Base-by-base conservation (phyloP, 2,113 vertebrate genomes). In the Sceloporus tristichus region DNA sequence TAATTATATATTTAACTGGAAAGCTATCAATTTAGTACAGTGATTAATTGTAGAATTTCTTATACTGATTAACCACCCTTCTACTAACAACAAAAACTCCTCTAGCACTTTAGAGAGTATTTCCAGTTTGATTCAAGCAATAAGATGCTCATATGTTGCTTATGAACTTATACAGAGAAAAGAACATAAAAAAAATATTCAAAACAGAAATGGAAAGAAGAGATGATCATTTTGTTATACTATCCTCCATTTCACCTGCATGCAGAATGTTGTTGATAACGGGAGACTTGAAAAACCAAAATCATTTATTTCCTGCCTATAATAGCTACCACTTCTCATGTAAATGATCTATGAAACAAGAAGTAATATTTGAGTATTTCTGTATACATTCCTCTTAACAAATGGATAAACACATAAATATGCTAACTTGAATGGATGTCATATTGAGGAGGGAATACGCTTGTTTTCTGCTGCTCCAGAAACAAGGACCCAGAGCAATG, bases 241-340 rank as follows among this genome's bases (percentile, higher is more conserved):
- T 48, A 85, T 62, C 78, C 85, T 56, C 73, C 66, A 87, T 88
- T 88, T 83, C 34, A 53, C 71, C 62, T 85, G 7, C 16, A 79
- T 66, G 88, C 85, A 85, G 14, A 10, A 84, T 2, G 9, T 23
- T 56, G n/a, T 29, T 18, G 9, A 34, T 25, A 53, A n/a, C 1
- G 5, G 5, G 21, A 76, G 19, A 5, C 4, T 27, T 76, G n/a
- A 6, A 38, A 65, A 65, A 38, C 34, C 7, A 85, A 42, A 38
- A 38, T 11, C 1, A 38, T 54, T 84, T 38, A 11, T 56, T 34
- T 80, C 48, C 53, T 56, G 5, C 13, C 53, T 54, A 23, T 56
- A 79, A 9, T 53, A n/a, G 27, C 25, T 56, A n/a, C 27, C 53
- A 34, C 18, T 56, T 59, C 18, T 7, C 29, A 59, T 80, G 27